Evolutionary conservation across 2,113 vertebrate species (phyloP).

Genomic region (Notothenia rossii): DNA sequence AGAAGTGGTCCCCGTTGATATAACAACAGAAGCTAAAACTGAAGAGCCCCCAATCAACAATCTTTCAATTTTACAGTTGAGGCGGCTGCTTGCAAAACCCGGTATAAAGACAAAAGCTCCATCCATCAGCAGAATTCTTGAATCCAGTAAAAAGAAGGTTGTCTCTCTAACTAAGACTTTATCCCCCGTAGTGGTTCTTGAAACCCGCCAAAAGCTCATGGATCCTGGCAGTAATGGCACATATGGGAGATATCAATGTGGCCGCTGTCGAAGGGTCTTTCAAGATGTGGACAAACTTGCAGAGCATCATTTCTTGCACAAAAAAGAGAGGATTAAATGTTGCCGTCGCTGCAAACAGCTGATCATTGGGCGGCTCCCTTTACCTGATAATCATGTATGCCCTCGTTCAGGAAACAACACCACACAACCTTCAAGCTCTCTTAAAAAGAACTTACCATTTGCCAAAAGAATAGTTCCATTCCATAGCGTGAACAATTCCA

Average conservation of each 20-base stretch:
- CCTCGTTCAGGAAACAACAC: constrained; percentile 44
- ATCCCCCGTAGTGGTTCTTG: constrained; percentile 85
- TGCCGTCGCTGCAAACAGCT: constrained; percentile 82
- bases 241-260: constrained; percentile 80
- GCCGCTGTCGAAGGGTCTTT: constrained; percentile 82
- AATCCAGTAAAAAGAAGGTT: constrained; percentile 71
- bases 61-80: constrained; percentile 68
- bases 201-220: constrained; percentile 83
- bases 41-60: constrained; percentile 36
- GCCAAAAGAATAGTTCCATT: constrained; percentile 58
- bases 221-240: constrained; percentile 58
- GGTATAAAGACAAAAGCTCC: constrained; percentile 69
- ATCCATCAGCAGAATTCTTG: constrained; percentile 69
- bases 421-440: constrained; percentile 24
- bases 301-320: constrained; percentile 84
- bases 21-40: constrained; percentile 41
- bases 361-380: constrained; percentile 76
- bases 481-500: constrained; percentile 62
- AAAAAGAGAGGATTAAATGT: constrained; percentile 83
- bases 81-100: constrained; percentile 66
- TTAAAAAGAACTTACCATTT: constrained; percentile 42
- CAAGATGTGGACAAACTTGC: constrained; percentile 77
- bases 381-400: constrained; percentile 80
- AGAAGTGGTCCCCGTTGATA: constrained; percentile 71
- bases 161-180: constrained; percentile 80